These are phyloP conservation scores for Cyanistes caeruleus DNA, from an alignment of 2,113 vertebrate genomes.

Conservation along the genomic window DNA sequence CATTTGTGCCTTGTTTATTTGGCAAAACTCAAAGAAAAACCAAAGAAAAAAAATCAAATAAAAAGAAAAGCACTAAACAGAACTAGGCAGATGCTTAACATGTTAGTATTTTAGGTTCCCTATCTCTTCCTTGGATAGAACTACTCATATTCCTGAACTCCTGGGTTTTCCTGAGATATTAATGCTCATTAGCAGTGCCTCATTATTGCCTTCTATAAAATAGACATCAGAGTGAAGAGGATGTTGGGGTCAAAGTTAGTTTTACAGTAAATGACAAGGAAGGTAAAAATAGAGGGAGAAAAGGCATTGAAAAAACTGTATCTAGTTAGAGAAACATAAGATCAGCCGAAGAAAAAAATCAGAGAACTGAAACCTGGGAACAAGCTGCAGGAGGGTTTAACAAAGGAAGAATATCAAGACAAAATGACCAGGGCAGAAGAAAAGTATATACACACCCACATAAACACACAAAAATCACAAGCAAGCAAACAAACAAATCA, in stretches of 20 bases:
- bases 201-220: not conserved
- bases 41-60: not conserved
- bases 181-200: not conserved
- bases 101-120: not conserved
- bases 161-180: not conserved
- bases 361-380: not conserved
- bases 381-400: not conserved
- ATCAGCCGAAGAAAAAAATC: not conserved
- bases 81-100: not conserved
- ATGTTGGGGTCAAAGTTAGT: not conserved
- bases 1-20: not conserved
- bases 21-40: not conserved
- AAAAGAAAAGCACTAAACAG: not conserved
- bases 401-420: not conserved
- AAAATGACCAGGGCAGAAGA: not conserved
- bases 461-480: not conserved
- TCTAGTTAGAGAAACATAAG: not conserved
- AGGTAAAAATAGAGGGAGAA: not conserved
- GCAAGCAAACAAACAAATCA: not conserved
- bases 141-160: not conserved
- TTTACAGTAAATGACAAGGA: not conserved
- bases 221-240: not conserved
- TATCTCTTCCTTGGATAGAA: not conserved
- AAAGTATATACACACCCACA: rapidly evolving
- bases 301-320: not conserved